Base-by-base conservation (phyloP, 2,113 vertebrate genomes). In the Semnopithecus entellus region DNA sequence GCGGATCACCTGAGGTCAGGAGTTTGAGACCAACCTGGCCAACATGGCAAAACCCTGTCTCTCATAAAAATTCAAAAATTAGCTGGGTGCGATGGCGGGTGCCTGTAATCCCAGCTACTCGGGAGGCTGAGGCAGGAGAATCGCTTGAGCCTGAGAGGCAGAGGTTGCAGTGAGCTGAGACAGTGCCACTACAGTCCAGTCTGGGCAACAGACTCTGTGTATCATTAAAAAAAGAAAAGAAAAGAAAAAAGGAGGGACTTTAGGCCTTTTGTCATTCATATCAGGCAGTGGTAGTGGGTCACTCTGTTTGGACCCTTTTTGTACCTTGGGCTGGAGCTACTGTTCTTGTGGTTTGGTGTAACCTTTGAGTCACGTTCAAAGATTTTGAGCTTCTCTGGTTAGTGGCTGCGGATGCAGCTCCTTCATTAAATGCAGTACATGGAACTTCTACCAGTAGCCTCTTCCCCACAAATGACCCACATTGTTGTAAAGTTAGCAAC, bases 391-490 rank as follows among this genome's bases (percentile, higher is more conserved):
- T 93, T 38, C 88, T 23, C 78, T 97, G 79, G 95, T 98, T 92
- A 95, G 95, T 94, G 93, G 70, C 95, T 98, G 94, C 68, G 93
- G 95, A 96, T 68, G 95, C 72, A 76, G 40, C 27, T 91, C 14
- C 52, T 90, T 96, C 84, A 92, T 97, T 96, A 98, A 91, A 76
- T 88, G 88, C 52, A 93, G 86, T 66, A 96, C 93, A 20, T 55
- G 22, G 90, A 85, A 78, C 64, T 91, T 96, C 48, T 32, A 59
- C 87, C 76, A 94, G 66, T 38, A 96, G 5, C 2, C 76, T 90
- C 81, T 83, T 97, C 78, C 80, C 94, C 45, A 84, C 95, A 96
- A 93, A 97, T 94, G 96, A 96, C 94, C 95, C 59, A 68, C 38
- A 32, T 91, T 5, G 66, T 94, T 95, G 50, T 91, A 89, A 48